Evolutionary conservation across 1,140 invertebrate genomes (phyloP).

Genomic region (Cydia fagiglandana): DNA sequence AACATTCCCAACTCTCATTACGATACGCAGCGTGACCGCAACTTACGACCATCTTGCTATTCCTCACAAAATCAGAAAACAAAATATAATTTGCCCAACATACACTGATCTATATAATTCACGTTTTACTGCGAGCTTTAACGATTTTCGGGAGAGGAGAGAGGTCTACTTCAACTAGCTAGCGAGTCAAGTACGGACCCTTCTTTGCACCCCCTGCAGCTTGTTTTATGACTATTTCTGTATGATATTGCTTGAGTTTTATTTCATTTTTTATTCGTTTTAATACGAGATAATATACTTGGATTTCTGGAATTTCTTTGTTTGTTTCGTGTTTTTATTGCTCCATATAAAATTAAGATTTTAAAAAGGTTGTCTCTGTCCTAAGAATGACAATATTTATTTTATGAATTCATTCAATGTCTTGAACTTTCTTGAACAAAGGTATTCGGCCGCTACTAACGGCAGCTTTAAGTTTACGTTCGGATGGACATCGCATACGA

Average conservation of each 20-base stretch:
- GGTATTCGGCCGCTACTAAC: too few relatives aligned
- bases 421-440: too few relatives aligned
- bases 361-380: neutral
- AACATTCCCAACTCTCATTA: conserved; percentile 3
- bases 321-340: neutral
- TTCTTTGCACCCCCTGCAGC: conserved; percentile 15
- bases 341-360: neutral
- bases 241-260: conserved; percentile 16
- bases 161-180: neutral
- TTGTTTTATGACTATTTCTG: conserved; percentile 12
- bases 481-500: too few relatives aligned
- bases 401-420: too few relatives aligned
- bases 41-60: conserved; percentile 10
- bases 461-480: too few relatives aligned
- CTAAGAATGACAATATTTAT: too few relatives aligned
- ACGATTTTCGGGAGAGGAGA: neutral
- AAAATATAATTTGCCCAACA: conserved; percentile 12
- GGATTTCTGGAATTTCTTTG: neutral
- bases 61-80: conserved; percentile 23
- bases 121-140: neutral
- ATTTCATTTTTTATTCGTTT: conserved; percentile 16
- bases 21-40: neutral
- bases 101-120: conserved; percentile 3
- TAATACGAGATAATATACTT: neutral
- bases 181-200: neutral